A percentile compares a stretch with the other conserved stretches of the same genome.
Evolutionary conservation across 2,797 vertebrate genomes (phyloP).

Genomic region (Hydrocynus forskahlii): DNA sequence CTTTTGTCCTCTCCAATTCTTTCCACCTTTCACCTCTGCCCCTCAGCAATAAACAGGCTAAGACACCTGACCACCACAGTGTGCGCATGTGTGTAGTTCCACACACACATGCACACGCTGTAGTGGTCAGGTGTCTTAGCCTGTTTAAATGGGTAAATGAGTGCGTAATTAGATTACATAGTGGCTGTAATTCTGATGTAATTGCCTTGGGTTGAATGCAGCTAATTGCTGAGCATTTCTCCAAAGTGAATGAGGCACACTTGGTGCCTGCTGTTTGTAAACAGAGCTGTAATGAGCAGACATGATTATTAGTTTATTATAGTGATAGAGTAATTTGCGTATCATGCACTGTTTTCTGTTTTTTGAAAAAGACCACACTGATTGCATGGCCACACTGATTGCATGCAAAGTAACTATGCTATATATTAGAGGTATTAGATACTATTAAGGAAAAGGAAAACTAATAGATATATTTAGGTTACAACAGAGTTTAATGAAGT

Average conservation of each 20-base stretch:
- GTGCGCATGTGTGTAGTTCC: no score
- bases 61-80: no score
- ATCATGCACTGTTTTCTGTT: not conserved
- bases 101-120: conserved; percentile 31
- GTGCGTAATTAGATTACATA: conserved; percentile 31
- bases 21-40: not conserved
- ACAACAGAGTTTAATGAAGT: no score
- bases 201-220: conserved; percentile 40
- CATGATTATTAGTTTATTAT: conserved; percentile 25
- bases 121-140: conserved; percentile 20
- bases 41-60: no score
- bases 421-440: no score
- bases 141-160: not conserved
- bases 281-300: conserved; percentile 23
- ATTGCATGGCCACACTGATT: no score
- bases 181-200: conserved; percentile 45
- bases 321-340: not conserved
- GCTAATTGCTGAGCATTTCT: conserved; percentile 17
- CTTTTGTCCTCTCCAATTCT: not conserved
- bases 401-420: no score
- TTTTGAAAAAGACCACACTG: not conserved
- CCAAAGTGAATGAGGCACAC: not conserved
- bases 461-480: no score
- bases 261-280: conserved; percentile 36
- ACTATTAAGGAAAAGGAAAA: no score